phyloP scores from a whole-genome alignment of 2,797 vertebrate species.

The Atherinosoma microstoma region DNA sequence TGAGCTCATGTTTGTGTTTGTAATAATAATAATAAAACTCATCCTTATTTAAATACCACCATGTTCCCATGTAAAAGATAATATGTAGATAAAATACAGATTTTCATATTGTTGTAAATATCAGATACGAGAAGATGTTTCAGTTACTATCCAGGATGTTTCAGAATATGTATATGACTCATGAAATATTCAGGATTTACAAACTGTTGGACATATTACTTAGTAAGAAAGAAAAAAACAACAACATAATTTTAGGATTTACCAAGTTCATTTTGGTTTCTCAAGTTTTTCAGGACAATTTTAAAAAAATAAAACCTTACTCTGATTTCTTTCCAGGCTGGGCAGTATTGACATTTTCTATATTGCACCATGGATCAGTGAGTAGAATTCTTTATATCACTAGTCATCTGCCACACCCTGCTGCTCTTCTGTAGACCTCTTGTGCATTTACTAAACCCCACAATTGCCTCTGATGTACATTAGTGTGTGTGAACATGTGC shows the following conservation, averaged over 20 bases:
- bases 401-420: conserved; percentile 5
- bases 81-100: background rate
- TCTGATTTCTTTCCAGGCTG: conserved; percentile 47
- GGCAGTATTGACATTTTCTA: conserved; percentile 17
- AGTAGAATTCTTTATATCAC: conserved; percentile 59
- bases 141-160: background rate
- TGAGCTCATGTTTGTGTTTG: background rate
- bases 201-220: background rate
- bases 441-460: background rate
- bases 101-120: background rate
- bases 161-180: background rate
- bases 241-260: background rate
- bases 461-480: background rate
- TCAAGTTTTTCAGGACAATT: background rate
- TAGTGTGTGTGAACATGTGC: background rate
- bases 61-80: background rate
- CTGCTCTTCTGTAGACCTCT: background rate
- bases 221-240: background rate
- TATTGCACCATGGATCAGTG: conserved; percentile 82
- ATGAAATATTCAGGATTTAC: background rate
- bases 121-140: background rate
- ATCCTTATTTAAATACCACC: background rate
- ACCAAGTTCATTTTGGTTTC: background rate
- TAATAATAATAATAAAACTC: background rate
- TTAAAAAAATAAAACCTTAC: background rate